Percentiles rank a stretch among this genome's conserved stretches.
These are phyloP conservation scores for Melieria omissa DNA, from an alignment of 2,888 invertebrate genomes.

Conservation along the genomic window DNA sequence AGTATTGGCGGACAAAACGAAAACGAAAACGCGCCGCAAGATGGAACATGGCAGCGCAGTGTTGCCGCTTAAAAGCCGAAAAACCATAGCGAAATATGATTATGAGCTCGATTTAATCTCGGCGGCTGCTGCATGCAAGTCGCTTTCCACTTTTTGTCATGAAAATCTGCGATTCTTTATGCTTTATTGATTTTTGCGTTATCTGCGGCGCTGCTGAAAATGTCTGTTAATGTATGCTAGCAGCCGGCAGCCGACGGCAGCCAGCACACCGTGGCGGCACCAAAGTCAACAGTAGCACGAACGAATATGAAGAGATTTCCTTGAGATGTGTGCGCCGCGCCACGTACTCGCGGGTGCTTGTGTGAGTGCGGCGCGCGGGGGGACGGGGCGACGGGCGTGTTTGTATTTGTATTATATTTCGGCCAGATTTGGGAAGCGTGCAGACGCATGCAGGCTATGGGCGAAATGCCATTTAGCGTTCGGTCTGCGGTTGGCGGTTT, in stretches of 20 bases:
- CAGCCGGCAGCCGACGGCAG: too few relatives aligned
- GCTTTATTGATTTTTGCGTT: neutral
- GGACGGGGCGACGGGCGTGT: neutral
- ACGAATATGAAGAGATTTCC: conserved; percentile 1
- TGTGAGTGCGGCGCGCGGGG: neutral
- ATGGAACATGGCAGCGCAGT: too few relatives aligned
- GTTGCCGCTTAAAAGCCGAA: neutral
- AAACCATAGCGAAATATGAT: conserved; percentile 26
- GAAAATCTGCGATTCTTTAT: neutral
- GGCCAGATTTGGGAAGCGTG: too few relatives aligned
- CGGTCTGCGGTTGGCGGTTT: too few relatives aligned
- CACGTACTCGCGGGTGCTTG: neutral
- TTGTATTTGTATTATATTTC: too few relatives aligned
- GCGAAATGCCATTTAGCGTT: too few relatives aligned
- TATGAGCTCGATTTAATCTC: conserved; percentile 28
- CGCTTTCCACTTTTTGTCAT: conserved; percentile 1
- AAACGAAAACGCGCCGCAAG: too few relatives aligned
- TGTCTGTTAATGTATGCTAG: neutral
- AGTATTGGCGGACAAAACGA: too few relatives aligned
- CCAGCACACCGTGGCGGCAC: neutral
- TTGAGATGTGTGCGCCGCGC: neutral
- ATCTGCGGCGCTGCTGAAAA: neutral
- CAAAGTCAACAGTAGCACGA: neutral
- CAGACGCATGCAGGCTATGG: too few relatives aligned
- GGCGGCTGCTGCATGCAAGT: conserved; percentile 4